Conservation (phyloP, 1,140 invertebrate genomes). For the Bombus fervidus region DNA sequence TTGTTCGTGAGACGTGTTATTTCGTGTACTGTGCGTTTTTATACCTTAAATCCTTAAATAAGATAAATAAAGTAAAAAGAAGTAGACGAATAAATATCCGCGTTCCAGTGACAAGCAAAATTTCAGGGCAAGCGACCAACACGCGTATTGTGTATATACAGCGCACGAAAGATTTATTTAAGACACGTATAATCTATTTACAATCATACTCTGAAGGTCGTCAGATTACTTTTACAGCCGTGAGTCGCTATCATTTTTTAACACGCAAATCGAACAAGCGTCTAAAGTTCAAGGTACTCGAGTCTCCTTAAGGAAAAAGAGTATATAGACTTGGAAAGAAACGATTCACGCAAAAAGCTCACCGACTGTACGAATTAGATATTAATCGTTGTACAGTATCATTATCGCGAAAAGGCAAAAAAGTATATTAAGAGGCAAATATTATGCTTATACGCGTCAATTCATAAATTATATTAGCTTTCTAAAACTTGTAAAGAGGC, state of each 20-base stretch:
- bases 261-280: neutral
- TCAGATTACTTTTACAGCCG: neutral
- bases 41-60: neutral
- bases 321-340: neutral
- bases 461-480: neutral
- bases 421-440: neutral
- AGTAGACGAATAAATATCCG: neutral
- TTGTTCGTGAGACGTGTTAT: neutral
- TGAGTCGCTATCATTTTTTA: neutral
- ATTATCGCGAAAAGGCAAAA: neutral
- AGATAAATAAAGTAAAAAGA: too few species aligned
- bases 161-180: neutral
- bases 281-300: slow-evolving; percentile 2
- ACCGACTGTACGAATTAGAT: neutral
- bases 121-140: neutral
- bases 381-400: neutral
- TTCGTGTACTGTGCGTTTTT: neutral
- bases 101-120: neutral
- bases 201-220: neutral
- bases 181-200: neutral
- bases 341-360: neutral
- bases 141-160: too few species aligned
- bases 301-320: neutral
- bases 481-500: neutral
- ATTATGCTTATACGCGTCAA: neutral